phyloP scores from a whole-genome alignment of 2,797 vertebrate genomes.

The Hozukius guyotensis region DNA sequence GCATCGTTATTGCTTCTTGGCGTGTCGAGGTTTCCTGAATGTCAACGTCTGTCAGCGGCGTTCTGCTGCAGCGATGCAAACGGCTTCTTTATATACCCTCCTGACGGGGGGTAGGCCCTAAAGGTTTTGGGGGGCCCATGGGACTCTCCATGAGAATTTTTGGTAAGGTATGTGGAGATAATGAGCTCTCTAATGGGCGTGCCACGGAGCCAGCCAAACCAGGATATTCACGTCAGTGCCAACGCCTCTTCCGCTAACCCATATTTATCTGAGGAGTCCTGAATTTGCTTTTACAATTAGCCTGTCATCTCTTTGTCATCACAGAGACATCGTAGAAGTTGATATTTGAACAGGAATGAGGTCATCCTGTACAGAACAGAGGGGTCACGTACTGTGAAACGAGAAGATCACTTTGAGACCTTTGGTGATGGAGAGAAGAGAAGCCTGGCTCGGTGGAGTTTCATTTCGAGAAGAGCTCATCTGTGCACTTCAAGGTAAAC shows the following conservation, averaged over 20 bases:
- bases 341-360: neutral
- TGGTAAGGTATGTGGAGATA: conserved; percentile 61
- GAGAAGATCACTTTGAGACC: neutral
- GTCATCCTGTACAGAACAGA: neutral
- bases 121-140: conserved; percentile 35
- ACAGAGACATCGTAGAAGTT: conserved; percentile 1
- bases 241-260: conserved; percentile 43
- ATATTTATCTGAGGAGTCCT: conserved; percentile 16
- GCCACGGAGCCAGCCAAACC: conserved; percentile 16
- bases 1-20: conserved; percentile 40
- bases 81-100: conserved; percentile 51
- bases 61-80: conserved; percentile 24
- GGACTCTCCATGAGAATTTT: conserved; percentile 11
- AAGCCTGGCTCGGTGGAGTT: neutral
- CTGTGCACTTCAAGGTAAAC: neutral
- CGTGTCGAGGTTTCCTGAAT: conserved; percentile 27
- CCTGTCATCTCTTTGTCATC: conserved; percentile 23
- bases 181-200: conserved; percentile 47
- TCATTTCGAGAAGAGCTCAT: neutral
- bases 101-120: conserved; percentile 25
- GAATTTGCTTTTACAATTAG: conserved; percentile 6
- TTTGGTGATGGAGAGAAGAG: neutral
- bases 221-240: conserved; percentile 4
- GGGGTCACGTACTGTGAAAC: neutral
- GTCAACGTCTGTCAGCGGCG: conserved; percentile 22